Evolutionary conservation across 1,140 invertebrate species (phyloP).

Genomic region (Spodoptera frugiperda): DNA sequence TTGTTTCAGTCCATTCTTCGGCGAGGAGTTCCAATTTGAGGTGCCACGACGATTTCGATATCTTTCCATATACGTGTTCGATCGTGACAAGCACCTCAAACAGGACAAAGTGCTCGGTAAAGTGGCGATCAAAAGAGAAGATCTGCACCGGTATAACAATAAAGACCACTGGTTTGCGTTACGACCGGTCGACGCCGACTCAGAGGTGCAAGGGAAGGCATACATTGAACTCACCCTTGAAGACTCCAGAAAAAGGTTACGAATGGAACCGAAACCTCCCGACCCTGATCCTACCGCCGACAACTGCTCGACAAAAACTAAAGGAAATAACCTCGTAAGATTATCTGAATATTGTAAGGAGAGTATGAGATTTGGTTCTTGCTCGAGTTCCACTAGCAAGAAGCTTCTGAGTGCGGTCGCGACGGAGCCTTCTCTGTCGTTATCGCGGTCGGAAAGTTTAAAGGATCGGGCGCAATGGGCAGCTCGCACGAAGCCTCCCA

Average conservation of each 20-base stretch:
- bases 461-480: slow-evolving; percentile 80
- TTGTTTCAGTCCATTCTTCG: slow-evolving; percentile 93
- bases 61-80: slow-evolving; percentile 95
- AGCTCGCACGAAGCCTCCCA: slow-evolving; percentile 71
- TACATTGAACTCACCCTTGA: slow-evolving; percentile 89
- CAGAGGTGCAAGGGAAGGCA: slow-evolving; percentile 95
- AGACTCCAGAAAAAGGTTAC: slow-evolving; percentile 76
- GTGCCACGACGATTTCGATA: slow-evolving; percentile 95
- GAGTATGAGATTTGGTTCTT: slow-evolving; percentile 81
- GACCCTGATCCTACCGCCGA: slow-evolving; percentile 72
- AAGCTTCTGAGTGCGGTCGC: slow-evolving; percentile 74
- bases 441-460: slow-evolving; percentile 80
- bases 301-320: slow-evolving; percentile 71
- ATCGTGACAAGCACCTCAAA: slow-evolving; percentile 92
- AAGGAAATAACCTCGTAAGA: slow-evolving; percentile 78
- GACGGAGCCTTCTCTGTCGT: slow-evolving; percentile 73
- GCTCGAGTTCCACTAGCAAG: slow-evolving; percentile 83
- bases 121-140: slow-evolving; percentile 95
- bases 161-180: slow-evolving; percentile 97
- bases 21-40: slow-evolving; percentile 97
- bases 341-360: slow-evolving; percentile 83
- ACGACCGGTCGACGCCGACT: slow-evolving; percentile 93
- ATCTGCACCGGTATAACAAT: slow-evolving; percentile 94
- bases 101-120: slow-evolving; percentile 95
- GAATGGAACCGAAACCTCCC: slow-evolving; percentile 78